Conservation (phyloP, 2,888 invertebrate genomes). For the Bibio marci region DNA sequence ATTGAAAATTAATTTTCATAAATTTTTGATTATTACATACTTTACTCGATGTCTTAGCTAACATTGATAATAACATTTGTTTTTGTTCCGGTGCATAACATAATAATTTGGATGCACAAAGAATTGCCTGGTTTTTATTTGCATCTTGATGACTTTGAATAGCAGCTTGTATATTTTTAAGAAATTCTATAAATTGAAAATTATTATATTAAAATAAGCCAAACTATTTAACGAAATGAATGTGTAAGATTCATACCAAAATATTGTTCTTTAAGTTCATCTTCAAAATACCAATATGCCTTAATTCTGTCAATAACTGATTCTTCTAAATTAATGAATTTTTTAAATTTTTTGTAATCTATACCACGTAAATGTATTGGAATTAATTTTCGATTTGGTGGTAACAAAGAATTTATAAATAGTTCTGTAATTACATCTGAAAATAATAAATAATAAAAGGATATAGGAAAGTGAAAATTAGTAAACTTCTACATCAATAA, state of each 20-base stretch:
- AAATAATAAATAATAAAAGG: too few species aligned
- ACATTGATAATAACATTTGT: slow-evolving; percentile 45
- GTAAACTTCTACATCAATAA: too few species aligned
- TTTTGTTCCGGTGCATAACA: slow-evolving; percentile 27
- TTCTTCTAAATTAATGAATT: slow-evolving; percentile 31
- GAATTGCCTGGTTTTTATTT: slow-evolving; percentile 22
- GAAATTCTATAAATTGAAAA: slow-evolving; percentile 20
- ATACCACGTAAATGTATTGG: slow-evolving; percentile 22
- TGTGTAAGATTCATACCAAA: slow-evolving; percentile 31
- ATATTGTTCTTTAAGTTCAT: slow-evolving; percentile 65
- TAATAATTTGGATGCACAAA: slow-evolving; percentile 20
- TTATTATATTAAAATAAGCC: too few species aligned
- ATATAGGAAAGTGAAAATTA: too few species aligned
- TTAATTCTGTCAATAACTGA: slow-evolving; percentile 45
- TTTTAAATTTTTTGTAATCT: slow-evolving; percentile 25
- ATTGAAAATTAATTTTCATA: too few species aligned
- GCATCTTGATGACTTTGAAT: slow-evolving; percentile 26
- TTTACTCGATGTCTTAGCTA: slow-evolving; percentile 59
- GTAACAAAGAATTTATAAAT: slow-evolving; percentile 24
- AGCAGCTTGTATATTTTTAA: slow-evolving; percentile 25
- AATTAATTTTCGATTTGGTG: slow-evolving; percentile 23
- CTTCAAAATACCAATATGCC: slow-evolving; percentile 77
- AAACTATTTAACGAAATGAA: too few species aligned
- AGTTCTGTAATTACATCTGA: slow-evolving; percentile 20
- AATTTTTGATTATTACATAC: slow-evolving; percentile 22